Evolutionary conservation across 2,888 invertebrate genomes (phyloP).

Genomic region (Pecten maximus): DNA sequence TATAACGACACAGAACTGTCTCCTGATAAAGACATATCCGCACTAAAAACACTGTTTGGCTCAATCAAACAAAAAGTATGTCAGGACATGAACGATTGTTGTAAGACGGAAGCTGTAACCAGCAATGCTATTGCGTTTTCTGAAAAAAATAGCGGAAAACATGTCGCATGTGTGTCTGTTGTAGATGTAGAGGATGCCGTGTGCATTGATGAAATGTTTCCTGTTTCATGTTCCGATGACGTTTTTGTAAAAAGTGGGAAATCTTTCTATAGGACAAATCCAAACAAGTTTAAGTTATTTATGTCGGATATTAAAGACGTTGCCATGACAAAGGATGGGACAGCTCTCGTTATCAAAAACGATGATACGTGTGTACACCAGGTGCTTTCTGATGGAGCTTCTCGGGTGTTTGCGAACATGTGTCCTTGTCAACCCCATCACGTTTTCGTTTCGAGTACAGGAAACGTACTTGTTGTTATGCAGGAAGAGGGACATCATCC

Average conservation of each 20-base stretch:
- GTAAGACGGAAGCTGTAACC: not conserved
- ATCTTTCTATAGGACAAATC: not conserved
- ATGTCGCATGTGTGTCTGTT: not conserved
- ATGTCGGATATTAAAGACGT: not conserved
- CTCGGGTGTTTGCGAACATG: not conserved
- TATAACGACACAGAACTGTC: not conserved
- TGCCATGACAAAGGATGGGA: not conserved
- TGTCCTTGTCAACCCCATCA: not conserved
- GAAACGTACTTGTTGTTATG: not conserved
- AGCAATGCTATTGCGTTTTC: not conserved
- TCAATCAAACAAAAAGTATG: not conserved
- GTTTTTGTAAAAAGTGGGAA: not conserved
- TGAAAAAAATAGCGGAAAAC: not conserved
- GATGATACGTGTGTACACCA: not conserved
- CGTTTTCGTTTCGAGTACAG: not conserved
- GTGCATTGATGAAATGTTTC: conserved; percentile 22
- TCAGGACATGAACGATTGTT: not conserved
- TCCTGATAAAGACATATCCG: not conserved
- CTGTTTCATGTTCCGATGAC: not conserved
- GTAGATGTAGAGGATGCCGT: not conserved
- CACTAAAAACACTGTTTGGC: not conserved
- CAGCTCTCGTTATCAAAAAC: not conserved
- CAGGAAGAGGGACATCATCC: not conserved
- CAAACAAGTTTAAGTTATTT: not conserved
- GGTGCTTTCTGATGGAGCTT: not conserved